A percentile compares a stretch with the other conserved stretches of the same genome.
Conservation (phyloP, 2,797 vertebrate genomes). For the Sebastes minor region DNA sequence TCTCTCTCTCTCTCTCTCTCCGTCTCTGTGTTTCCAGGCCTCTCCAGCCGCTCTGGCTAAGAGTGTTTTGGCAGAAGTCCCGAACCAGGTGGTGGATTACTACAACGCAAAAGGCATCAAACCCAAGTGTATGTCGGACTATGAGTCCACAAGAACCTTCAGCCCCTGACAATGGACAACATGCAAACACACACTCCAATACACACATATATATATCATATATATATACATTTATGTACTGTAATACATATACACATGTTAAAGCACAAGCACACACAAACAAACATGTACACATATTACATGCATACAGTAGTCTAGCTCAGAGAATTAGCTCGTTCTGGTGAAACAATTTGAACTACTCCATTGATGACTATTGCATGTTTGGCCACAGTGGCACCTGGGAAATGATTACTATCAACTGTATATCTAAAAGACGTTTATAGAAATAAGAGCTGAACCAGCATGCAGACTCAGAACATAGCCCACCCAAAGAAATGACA, state of each 20-base stretch:
- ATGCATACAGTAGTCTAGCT: slow-evolving; percentile 75
- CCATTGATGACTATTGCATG: slow-evolving; percentile 77
- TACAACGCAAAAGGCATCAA: slow-evolving; percentile 99
- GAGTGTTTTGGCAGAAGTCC: slow-evolving; percentile 98
- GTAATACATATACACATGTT: slow-evolving; percentile 71
- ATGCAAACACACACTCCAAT: slow-evolving; percentile 75
- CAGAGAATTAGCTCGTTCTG: slow-evolving; percentile 77
- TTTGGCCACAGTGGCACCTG: slow-evolving; percentile 68
- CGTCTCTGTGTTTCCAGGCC: slow-evolving; percentile 82
- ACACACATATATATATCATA: slow-evolving; percentile 58
- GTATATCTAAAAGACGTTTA: slow-evolving; percentile 73
- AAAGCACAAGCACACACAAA: slow-evolving; percentile 73
- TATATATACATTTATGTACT: slow-evolving; percentile 59
- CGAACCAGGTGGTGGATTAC: slow-evolving; percentile 99
- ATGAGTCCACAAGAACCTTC: slow-evolving; percentile 94
- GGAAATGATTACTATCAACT: slow-evolving; percentile 68
- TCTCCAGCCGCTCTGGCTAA: slow-evolving; percentile 98
- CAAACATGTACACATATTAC: slow-evolving; percentile 65
- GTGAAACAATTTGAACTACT: slow-evolving; percentile 71
- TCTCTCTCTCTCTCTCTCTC: slow-evolving; percentile 17
- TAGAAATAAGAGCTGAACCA: slow-evolving; percentile 74
- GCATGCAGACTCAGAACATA: slow-evolving; percentile 76
- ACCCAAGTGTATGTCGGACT: slow-evolving; percentile 96
- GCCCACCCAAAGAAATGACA: slow-evolving; percentile 73
- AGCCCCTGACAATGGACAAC: slow-evolving; percentile 87